Percentiles rank a stretch among this genome's conserved stretches.
Conservation (phyloP, 2,113 vertebrate species). For the Nesogale talazaci region DNA sequence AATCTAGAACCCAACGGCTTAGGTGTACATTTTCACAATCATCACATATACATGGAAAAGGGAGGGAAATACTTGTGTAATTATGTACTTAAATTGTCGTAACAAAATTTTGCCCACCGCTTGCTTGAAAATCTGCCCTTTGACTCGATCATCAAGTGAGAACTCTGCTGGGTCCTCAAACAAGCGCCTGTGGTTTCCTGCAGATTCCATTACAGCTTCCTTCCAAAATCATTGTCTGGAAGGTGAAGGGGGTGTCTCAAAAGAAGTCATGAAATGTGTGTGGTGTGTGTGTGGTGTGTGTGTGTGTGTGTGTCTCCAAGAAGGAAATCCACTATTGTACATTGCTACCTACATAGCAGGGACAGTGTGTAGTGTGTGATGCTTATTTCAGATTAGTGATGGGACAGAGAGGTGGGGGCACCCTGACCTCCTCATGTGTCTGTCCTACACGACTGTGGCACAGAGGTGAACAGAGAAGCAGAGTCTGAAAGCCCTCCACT, state of each 20-base stretch:
- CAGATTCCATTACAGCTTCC: neutral
- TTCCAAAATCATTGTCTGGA: conserved; percentile 25
- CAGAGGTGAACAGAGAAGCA: neutral
- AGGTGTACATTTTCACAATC: conserved; percentile 10
- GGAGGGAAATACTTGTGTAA: conserved; percentile 22
- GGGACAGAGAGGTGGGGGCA: neutral
- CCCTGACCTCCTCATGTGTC: neutral
- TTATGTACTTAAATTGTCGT: conserved; percentile 8
- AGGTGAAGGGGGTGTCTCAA: conserved; percentile 27
- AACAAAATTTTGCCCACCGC: conserved; percentile 16
- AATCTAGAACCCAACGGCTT: conserved; percentile 3
- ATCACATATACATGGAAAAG: neutral
- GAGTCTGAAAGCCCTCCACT: neutral
- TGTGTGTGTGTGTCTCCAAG: neutral
- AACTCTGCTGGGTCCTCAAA: neutral
- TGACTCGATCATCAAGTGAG: conserved; percentile 29
- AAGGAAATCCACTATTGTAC: neutral
- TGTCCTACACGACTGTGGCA: conserved; percentile 33
- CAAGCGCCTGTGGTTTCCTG: neutral
- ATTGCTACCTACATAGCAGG: neutral
- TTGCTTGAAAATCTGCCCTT: conserved; percentile 34
- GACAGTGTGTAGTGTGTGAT: neutral
- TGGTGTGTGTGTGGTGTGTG: neutral
- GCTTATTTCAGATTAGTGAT: conserved; percentile 1
- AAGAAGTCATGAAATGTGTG: conserved; percentile 45